Percentiles rank a stretch among this genome's conserved stretches.
Conservation (phyloP, 2,888 invertebrate species). For the Tyria jacobaeae region DNA sequence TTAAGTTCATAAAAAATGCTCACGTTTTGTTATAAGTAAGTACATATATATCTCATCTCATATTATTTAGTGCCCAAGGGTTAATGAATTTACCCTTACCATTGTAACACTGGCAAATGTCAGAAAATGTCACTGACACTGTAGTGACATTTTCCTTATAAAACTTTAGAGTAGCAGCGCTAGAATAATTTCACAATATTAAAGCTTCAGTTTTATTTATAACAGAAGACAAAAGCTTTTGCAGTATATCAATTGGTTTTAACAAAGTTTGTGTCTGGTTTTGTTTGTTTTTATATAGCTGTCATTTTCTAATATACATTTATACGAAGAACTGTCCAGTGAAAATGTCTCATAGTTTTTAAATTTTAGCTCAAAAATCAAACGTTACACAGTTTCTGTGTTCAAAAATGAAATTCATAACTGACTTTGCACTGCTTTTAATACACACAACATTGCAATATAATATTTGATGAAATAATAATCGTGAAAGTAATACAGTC, state of each 20-base stretch:
- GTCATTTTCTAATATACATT: not conserved
- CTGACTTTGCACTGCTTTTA: conserved; percentile 48
- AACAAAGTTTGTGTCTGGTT: too few species aligned
- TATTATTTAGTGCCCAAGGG: conserved; percentile 37
- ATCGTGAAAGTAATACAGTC: conserved; percentile 9
- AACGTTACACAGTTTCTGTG: conserved; percentile 15
- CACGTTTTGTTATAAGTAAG: not conserved
- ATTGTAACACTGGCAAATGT: conserved; percentile 15
- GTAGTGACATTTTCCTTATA: conserved; percentile 19
- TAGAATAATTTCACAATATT: conserved; percentile 64
- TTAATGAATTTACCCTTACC: too few species aligned
- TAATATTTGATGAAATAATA: not conserved
- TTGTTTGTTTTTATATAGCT: too few species aligned
- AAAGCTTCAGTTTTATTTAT: conserved; percentile 77
- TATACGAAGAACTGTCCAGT: conserved; percentile 1
- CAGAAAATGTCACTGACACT: conserved; percentile 24
- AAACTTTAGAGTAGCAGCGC: conserved; percentile 56
- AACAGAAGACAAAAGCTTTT: conserved; percentile 70
- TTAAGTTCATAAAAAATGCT: not conserved
- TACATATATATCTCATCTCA: not conserved
- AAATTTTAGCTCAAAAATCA: conserved; percentile 18
- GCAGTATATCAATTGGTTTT: conserved; percentile 23
- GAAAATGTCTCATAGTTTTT: conserved; percentile 22
- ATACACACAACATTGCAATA: conserved; percentile 55
- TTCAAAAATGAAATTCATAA: conserved; percentile 33